A percentile compares a stretch with the other conserved stretches of the same genome.
phyloP scores from a whole-genome alignment of 1,140 invertebrate species.

The Drosophila ogumai region DNA sequence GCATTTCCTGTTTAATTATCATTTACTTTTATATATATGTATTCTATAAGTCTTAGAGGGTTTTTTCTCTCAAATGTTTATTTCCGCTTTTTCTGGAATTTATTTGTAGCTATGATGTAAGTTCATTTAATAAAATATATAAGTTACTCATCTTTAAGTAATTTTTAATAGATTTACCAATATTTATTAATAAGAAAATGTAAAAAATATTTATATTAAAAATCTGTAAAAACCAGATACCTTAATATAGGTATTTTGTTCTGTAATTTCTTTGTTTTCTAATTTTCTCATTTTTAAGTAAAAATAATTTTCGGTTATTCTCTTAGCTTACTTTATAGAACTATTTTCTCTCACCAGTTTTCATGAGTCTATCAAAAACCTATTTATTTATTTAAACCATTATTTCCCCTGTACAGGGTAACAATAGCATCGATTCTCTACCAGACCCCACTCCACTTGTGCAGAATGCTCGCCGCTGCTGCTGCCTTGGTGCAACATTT shows the following conservation, averaged over 20 bases:
- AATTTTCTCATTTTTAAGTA: neutral
- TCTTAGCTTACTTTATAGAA: neutral
- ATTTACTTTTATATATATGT: neutral
- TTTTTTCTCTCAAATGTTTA: neutral
- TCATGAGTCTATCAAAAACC: neutral
- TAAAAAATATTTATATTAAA: too few relatives aligned
- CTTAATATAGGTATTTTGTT: too few relatives aligned
- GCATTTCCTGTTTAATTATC: neutral
- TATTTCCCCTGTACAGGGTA: conserved; percentile 18
- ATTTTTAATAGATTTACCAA: too few relatives aligned
- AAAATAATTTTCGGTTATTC: neutral
- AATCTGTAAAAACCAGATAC: too few relatives aligned
- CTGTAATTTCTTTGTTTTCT: too few relatives aligned
- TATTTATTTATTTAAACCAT: conserved; percentile 4
- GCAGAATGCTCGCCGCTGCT: neutral
- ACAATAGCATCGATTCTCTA: neutral
- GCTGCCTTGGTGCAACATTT: conserved; percentile 30
- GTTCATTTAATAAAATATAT: too few relatives aligned
- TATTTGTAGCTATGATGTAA: too few relatives aligned
- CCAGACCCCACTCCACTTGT: conserved; percentile 8
- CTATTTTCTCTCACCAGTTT: neutral
- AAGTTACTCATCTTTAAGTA: too few relatives aligned
- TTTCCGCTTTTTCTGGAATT: neutral
- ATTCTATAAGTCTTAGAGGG: neutral
- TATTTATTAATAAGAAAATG: too few relatives aligned